Base-by-base conservation (phyloP, 2,888 invertebrate species). In the Torymus aiolomorphi region DNA sequence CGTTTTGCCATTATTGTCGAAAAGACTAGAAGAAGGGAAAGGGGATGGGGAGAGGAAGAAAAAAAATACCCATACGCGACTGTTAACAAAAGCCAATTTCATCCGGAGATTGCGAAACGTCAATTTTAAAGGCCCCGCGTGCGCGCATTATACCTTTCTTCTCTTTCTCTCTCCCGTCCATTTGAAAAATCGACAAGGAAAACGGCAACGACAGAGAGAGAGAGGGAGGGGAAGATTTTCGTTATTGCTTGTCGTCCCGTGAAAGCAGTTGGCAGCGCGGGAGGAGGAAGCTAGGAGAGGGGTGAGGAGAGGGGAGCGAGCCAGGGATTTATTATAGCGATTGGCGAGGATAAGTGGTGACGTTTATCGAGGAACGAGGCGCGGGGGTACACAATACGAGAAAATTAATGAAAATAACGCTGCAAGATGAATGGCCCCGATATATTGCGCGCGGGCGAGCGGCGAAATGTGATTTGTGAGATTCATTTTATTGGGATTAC, bases 351-450 rank as follows among this genome's bases (percentile, higher is more conserved):
- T 78, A 78, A 80, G 78, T 80, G 78, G 70, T 78, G 80, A 80
- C 78, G 80, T 78, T 78, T 80, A 80, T 80, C 80, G 77, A 76
- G 75, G 56, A 51, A 78, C 75, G 69, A 77, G 65, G 74, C 54
- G 70, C 51, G 56, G 31, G 8, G 3, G 8, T 8, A 31, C 49
- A 76, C 81, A 83, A 78, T 80, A 69, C 79, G 82, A 80, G 83
- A 81, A 82, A 83, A 83, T 81, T 81, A 83, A 82, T 83, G 83
- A 82, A 79, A 82, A 81, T 80, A 82, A 80, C 74, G 66, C 76
- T 69, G 75, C 73, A 78, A 81, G 81, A 83, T 81, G 76, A 81
- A 81, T 81, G 76, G 81, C 57, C 63, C n/a, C 76, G 81, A 81
- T 81, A 81, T 81, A 78, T 73, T 78, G 78, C 75, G 24, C 59